Evolutionary conservation across 2,113 vertebrate species (phyloP), one percentile per base, ranked within the genome.

Genomic region (Chlorodrepanis virens): DNA sequence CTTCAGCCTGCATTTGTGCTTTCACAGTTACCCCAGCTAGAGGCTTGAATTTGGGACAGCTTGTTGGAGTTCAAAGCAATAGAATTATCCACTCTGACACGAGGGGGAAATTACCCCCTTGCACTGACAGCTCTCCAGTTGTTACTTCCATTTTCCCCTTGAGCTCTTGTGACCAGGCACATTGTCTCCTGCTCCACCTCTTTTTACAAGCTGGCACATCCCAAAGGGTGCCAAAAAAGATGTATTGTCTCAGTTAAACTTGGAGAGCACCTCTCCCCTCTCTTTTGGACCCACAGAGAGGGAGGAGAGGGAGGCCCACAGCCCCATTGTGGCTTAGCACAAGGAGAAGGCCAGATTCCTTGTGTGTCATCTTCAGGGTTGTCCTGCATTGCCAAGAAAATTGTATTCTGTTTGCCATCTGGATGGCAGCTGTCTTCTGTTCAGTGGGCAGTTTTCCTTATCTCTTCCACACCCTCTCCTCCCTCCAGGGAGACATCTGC

Each of bases 271-370:
- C 14, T 78, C n/a, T 39, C 31, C 50, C 10, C 8, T 45, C n/a
- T 20, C 11, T 42, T 64, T 76, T 47, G 3, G 2, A 53, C 16
- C 5, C n/a, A 56, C 35, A 35, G 35, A 35, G 35, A 35, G 35
- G 35, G 35, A 35, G 33, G 20, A 72, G 53, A 33, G 13, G 40
- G 52, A 81, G 8, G 2, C 21, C 45, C 37, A 59, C 20, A 31
- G 35, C 0, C 17, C 6, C 11, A 1, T 3, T 37, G 27, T 14
- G 39, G 5, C 3, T 54, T 6, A 50, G 54, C 27, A 60, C 1
- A 49, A 53, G 40, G 24, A 21, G 40, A 74, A 71, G 5, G 6
- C 3, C 12, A 78, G 35, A 17, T 27, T 65, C 31, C n/a, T 52
- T 27, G 3, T 21, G 11, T 19, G 7, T 11, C n/a, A 56, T 2